These are phyloP conservation scores for Poeciliopsis turrubarensis DNA, from an alignment of 2,113 vertebrate species.

Conservation along the genomic window DNA sequence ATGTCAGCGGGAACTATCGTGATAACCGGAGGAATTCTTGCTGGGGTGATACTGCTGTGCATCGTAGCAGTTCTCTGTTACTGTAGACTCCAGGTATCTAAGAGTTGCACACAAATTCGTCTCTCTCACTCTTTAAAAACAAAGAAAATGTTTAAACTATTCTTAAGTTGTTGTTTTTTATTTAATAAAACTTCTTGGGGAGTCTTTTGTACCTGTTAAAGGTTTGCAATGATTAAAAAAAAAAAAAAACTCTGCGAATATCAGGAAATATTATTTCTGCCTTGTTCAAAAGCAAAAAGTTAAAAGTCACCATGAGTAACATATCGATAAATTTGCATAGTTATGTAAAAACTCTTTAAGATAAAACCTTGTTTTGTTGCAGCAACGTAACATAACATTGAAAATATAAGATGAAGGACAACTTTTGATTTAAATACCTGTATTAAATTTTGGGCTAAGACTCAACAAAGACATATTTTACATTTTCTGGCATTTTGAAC, in stretches of 20 bases:
- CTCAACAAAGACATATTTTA: not conserved
- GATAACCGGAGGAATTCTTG: constrained; percentile 97
- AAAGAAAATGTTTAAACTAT: not conserved
- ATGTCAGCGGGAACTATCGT: constrained; percentile 99
- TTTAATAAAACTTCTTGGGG: too few species aligned
- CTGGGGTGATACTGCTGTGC: constrained; percentile 94
- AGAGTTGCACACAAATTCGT: not conserved
- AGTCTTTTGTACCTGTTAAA: not conserved
- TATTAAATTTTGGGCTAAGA: not conserved
- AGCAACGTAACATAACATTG: not conserved
- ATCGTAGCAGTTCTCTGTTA: constrained; percentile 97
- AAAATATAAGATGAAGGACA: not conserved
- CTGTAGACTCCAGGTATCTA: constrained; percentile 93
- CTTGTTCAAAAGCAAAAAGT: too few species aligned
- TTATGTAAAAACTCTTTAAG: not conserved
- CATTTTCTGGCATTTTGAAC: not conserved
- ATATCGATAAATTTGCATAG: too few species aligned
- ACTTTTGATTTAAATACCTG: not conserved
- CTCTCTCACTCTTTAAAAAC: not conserved
- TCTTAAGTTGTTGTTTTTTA: not conserved
- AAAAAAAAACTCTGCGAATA: not conserved
- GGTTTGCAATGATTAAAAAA: too few species aligned
- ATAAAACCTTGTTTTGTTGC: not conserved
- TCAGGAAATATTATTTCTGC: not conserved
- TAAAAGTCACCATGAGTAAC: too few species aligned